Base-by-base conservation (phyloP, 2,888 invertebrate genomes). In the Andrena praecox region DNA sequence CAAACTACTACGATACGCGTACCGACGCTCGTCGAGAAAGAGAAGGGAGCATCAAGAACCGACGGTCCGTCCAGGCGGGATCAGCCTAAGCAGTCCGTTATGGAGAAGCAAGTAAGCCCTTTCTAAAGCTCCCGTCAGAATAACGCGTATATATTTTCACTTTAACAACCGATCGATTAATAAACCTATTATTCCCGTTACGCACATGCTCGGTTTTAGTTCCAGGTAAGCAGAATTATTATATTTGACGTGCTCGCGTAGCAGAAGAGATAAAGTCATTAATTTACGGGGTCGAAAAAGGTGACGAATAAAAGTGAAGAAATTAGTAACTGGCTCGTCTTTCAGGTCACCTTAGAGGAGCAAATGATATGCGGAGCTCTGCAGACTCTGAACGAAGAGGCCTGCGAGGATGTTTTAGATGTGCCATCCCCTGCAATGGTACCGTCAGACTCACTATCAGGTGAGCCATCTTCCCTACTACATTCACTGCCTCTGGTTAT, bases 331-430 rank as follows among this genome's bases (percentile, higher is more conserved):
- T 0, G 27, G 48, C 24, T 60, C 29, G 31, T 52, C 12, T 90
- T 93, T 27, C 94, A 98, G 98, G 98, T 98, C 77, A 98, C 98
- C 0, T 95, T 98, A 89, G 98, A 98, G 94, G 98, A 98, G 93
- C 98, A 98, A 94, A 98, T 98, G 98, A 98, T 98, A 88, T 98
- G 98, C 94, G 98, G 98, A 82, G 98, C 98, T 2, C 95, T 98
- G 79, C 98, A 98, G 94, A 98, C 98, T 0, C 95, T 98, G 48
- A 98, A 98, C 94, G 98, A 98, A 95, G 98, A 98, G 94, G 98
- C 98, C 7, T 96, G 97, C 93, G 98, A 98, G 95, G 98, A 98
- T 94, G 98, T 98, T 60, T 94, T 97, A 88, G 97, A 97, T 92
- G 97, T 94, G 71, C 93, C 94, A 76, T 90, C 92, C 31, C 88